A percentile compares a stretch with the other conserved stretches of the same genome.
Conservation (phyloP, 2,888 invertebrate species). For the Glaucopsyche alexis region DNA sequence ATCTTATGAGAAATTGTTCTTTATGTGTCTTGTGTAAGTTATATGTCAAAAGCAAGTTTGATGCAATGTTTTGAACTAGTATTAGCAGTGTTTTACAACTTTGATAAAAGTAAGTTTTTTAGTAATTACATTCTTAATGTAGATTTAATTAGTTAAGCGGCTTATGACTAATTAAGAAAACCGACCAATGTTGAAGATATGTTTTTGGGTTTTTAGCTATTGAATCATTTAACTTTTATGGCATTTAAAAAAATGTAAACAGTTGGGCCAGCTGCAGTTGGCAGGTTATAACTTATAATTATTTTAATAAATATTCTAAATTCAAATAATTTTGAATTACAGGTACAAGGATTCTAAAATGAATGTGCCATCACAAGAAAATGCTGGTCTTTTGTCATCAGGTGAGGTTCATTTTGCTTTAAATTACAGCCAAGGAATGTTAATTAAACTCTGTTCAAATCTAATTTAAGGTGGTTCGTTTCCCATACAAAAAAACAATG, state of each 20-base stretch:
- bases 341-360: conserved; percentile 37
- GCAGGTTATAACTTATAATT: background rate
- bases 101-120: conserved; percentile 36
- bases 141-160: background rate
- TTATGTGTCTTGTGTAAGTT: conserved; percentile 57
- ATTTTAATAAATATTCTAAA: background rate
- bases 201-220: background rate
- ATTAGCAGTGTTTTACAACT: conserved; percentile 37
- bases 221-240: background rate
- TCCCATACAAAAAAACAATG: no score
- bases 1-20: conserved; percentile 62
- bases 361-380: conserved; percentile 62
- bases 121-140: conserved; percentile 6
- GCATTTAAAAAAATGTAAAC: background rate
- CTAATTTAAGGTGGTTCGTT: no score
- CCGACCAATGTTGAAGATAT: background rate
- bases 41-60: conserved; percentile 42
- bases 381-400: conserved; percentile 65
- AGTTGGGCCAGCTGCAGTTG: background rate
- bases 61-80: conserved; percentile 50
- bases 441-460: background rate
- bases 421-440: background rate
- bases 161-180: background rate
- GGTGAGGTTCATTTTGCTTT: conserved; percentile 47
- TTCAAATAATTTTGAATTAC: conserved; percentile 7